These are phyloP conservation scores for Dromas ardeola DNA, from an alignment of 2,113 vertebrate genomes.

Conservation along the genomic window DNA sequence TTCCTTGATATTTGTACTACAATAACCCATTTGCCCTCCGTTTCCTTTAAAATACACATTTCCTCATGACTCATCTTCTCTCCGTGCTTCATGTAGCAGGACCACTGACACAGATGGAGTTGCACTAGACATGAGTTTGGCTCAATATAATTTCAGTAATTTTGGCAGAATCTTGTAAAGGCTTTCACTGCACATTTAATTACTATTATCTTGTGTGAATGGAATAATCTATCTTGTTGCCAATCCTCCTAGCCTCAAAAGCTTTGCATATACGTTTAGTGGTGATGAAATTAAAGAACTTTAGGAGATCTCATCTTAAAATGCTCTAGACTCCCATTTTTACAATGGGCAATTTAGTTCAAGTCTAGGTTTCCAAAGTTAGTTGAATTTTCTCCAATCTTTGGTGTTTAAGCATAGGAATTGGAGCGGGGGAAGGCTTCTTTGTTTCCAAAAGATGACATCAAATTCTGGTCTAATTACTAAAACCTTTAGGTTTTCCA, in stretches of 20 bases:
- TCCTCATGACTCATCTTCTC: not conserved
- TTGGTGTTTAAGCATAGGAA: not conserved
- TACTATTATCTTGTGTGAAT: not conserved
- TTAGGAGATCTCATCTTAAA: not conserved
- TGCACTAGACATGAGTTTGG: not conserved
- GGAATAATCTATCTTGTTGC: not conserved
- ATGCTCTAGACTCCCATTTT: not conserved
- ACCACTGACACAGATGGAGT: slow-evolving; percentile 25
- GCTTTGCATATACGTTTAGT: not conserved
- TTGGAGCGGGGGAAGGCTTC: too few relatives aligned
- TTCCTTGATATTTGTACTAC: not conserved
- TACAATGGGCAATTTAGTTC: not conserved
- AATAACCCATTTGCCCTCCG: not conserved
- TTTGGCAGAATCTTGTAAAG: slow-evolving; percentile 19
- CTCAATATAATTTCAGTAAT: not conserved
- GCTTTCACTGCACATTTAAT: slow-evolving; percentile 27
- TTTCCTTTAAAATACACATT: not conserved
- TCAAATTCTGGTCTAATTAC: not conserved
- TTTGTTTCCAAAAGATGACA: not conserved
- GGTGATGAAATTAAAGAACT: not conserved
- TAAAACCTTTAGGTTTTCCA: not conserved
- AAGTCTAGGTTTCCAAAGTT: not conserved
- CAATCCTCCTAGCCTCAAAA: not conserved
- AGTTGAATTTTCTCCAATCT: not conserved
- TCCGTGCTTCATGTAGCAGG: not conserved